A percentile compares a stretch with the other conserved stretches of the same genome.
These are phyloP conservation scores for Collichthys lucidus DNA, from an alignment of 2,113 vertebrate genomes.

Conservation along the genomic window DNA sequence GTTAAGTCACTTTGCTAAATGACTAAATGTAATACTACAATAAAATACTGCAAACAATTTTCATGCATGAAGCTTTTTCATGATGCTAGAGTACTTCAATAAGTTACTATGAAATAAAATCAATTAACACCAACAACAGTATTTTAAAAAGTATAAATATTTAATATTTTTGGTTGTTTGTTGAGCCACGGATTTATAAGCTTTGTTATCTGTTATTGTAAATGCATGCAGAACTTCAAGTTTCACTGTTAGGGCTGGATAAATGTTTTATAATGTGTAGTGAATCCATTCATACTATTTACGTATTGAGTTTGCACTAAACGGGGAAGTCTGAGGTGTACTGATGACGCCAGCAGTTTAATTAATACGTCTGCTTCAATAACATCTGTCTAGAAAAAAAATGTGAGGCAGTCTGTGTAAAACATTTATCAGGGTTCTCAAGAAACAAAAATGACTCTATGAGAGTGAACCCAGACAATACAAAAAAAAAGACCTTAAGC, in stretches of 20 bases:
- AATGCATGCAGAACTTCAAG: background rate
- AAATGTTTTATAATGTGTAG: background rate
- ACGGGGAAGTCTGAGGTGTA: background rate
- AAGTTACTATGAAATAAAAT: background rate
- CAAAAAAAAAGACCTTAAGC: background rate
- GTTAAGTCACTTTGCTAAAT: no score
- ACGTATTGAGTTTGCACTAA: background rate
- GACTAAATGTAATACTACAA: no score
- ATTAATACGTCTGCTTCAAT: background rate
- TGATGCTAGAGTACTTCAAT: background rate
- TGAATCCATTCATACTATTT: background rate
- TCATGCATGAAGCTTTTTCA: background rate
- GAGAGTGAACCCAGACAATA: background rate
- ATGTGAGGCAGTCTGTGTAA: background rate
- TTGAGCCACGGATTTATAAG: no score
- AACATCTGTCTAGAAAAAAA: background rate
- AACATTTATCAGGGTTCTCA: background rate
- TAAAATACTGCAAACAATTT: no score
- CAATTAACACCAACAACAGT: background rate
- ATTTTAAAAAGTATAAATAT: background rate
- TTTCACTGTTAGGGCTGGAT: no score
- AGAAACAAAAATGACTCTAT: background rate
- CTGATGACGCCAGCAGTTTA: background rate
- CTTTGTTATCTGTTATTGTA: background rate
- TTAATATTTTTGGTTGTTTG: background rate